phyloP scores from a whole-genome alignment of 2,888 invertebrate genomes.

The Erebia palarica region DNA sequence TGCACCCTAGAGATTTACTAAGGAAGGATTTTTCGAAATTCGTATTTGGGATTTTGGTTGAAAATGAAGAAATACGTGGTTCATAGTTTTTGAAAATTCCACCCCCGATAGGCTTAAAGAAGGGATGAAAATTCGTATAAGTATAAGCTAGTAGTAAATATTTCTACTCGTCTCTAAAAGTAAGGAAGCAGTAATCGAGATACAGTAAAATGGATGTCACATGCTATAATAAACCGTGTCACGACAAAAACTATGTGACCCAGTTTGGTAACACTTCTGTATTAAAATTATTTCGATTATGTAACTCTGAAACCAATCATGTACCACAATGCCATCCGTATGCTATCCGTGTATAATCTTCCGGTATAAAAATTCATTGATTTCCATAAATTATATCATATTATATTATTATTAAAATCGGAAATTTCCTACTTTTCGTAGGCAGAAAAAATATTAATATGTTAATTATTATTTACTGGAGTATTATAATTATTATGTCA shows the following conservation, averaged over 20 bases:
- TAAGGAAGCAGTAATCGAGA: background rate
- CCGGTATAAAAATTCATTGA: slow-evolving; percentile 22
- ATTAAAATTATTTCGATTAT: background rate
- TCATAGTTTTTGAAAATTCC: too few species aligned
- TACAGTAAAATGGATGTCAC: background rate
- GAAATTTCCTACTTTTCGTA: slow-evolving; percentile 8
- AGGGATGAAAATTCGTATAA: background rate
- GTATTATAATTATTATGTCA: background rate
- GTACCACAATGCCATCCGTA: slow-evolving; percentile 11
- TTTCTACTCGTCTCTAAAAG: background rate
- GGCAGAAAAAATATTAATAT: background rate
- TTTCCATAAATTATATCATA: slow-evolving; percentile 16
- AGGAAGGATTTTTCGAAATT: too few species aligned
- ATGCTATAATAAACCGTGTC: slow-evolving; percentile 4
- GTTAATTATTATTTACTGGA: background rate
- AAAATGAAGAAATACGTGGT: too few species aligned
- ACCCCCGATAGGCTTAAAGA: background rate
- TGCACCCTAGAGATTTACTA: too few species aligned
- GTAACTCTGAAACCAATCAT: slow-evolving; percentile 3
- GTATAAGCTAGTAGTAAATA: background rate
- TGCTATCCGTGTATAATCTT: slow-evolving; percentile 6
- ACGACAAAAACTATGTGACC: slow-evolving; percentile 3
- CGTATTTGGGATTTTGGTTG: too few species aligned
- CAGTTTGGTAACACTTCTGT: slow-evolving; percentile 23
- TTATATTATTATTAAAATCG: slow-evolving; percentile 10